Evolutionary conservation across 2,797 vertebrate species (phyloP).

Genomic region (Notamacropus eugenii): DNA sequence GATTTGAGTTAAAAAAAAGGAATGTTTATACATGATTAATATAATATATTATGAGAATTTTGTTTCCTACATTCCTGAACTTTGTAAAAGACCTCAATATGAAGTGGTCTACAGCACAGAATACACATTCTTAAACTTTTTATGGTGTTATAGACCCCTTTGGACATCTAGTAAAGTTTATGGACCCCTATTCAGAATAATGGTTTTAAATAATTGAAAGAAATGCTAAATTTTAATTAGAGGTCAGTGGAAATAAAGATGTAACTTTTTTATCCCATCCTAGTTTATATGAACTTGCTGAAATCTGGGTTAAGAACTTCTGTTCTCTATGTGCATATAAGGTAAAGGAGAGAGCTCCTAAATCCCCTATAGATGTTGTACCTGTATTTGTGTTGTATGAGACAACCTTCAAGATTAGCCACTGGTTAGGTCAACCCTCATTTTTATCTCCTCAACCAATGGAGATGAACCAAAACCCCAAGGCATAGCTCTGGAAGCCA

Average conservation of each 20-base stretch:
- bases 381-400: neutral
- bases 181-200: neutral
- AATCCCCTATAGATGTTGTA: neutral
- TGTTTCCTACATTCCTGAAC: neutral
- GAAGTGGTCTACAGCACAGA: neutral
- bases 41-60: neutral
- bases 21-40: neutral
- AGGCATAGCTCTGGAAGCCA: too few relatives aligned
- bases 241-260: neutral
- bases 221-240: neutral
- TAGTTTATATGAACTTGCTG: neutral
- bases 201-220: neutral
- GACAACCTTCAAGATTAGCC: neutral
- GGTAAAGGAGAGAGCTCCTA: neutral
- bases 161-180: neutral
- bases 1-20: neutral
- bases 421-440: neutral
- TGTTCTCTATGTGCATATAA: neutral
- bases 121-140: neutral
- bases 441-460: neutral
- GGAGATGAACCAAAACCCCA: neutral
- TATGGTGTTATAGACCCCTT: neutral
- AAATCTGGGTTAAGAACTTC: neutral
- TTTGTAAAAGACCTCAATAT: neutral
- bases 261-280: neutral